Conservation (phyloP, 2,113 vertebrate species). For the Periophthalmodon schlosseri region DNA sequence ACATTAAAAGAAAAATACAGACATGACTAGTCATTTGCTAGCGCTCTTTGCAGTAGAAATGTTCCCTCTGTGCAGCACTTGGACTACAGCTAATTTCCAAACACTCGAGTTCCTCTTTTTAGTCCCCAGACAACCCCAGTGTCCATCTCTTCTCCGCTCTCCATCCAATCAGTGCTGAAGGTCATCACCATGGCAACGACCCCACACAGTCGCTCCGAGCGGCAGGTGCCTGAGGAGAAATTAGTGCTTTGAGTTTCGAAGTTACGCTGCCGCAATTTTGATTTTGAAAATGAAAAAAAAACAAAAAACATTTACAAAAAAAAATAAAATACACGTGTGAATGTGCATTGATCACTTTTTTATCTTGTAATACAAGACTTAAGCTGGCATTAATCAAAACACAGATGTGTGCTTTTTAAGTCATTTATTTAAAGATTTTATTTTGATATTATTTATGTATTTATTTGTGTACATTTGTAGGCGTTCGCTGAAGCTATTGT, state of each 20-base stretch:
- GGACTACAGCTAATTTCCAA: slow-evolving; percentile 50
- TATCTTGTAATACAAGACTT: slow-evolving; percentile 66
- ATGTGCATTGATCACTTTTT: slow-evolving; percentile 71
- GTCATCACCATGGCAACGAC: slow-evolving; percentile 63
- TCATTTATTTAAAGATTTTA: slow-evolving; percentile 59
- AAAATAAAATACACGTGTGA: slow-evolving; percentile 48
- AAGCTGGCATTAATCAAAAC: slow-evolving; percentile 59
- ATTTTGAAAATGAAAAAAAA: slow-evolving; percentile 34
- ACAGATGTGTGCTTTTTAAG: slow-evolving; percentile 59
- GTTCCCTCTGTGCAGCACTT: slow-evolving; percentile 51
- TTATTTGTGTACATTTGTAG: slow-evolving; percentile 64
- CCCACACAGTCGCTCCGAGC: slow-evolving; percentile 67
- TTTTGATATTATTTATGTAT: slow-evolving; percentile 63
- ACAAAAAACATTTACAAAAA: not conserved
- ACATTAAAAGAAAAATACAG: slow-evolving; percentile 59
- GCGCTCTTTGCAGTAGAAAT: slow-evolving; percentile 57
- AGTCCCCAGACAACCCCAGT: slow-evolving; percentile 32
- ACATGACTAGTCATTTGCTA: slow-evolving; percentile 58
- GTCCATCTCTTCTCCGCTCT: slow-evolving; percentile 20
- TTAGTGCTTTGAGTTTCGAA: slow-evolving; percentile 70
- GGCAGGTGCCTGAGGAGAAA: slow-evolving; percentile 74
- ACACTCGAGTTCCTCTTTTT: slow-evolving; percentile 39
- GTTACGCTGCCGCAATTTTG: slow-evolving; percentile 70
- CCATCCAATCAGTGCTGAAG: slow-evolving; percentile 58
- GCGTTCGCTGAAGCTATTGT: slow-evolving; percentile 67